phyloP scores from a whole-genome alignment of 30 jellyfish, hydroid and myxozoan genomes.

The Sanderia malayensis region DNA sequence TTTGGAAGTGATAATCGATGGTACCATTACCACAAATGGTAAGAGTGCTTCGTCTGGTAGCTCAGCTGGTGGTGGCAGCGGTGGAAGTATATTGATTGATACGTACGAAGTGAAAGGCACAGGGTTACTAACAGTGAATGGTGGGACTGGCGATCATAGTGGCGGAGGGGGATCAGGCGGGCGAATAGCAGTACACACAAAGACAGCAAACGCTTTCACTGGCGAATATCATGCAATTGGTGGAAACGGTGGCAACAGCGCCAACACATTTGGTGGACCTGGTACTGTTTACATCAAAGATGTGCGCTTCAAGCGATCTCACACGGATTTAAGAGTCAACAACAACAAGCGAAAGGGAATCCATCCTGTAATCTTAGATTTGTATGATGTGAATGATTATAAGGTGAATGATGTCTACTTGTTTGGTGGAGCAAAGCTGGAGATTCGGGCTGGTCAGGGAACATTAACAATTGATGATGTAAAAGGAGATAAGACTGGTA shows the following conservation, averaged over 20 bases:
- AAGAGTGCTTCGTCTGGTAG: conserved; percentile 23
- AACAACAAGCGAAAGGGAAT: conserved; percentile 26
- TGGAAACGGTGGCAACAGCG: conserved; percentile 36
- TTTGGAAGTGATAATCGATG: conserved; percentile 39
- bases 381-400: conserved; percentile 25
- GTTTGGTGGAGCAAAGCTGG: conserved; percentile 55
- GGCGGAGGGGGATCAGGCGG: conserved; percentile 76
- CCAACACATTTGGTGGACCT: conserved; percentile 62
- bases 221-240: conserved; percentile 48
- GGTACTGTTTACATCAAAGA: conserved; percentile 53
- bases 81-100: conserved; percentile 44
- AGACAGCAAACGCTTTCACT: conserved; percentile 15
- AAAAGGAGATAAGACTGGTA: conserved; percentile 55
- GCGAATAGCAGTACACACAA: conserved; percentile 52
- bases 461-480: conserved; percentile 6
- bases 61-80: conserved; percentile 74
- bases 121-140: conserved; percentile 41
- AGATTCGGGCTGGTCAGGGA: conserved; percentile 45
- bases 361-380: conserved; percentile 52
- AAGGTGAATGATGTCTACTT: conserved; percentile 18
- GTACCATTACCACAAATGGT: conserved; percentile 42
- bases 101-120: conserved; percentile 47
- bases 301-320: conserved; percentile 11
- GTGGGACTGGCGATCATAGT: conserved; percentile 40
- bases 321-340: conserved; percentile 32